Evolutionary conservation across 1,140 invertebrate species (phyloP).

Genomic region (Calephelis virginiensis): DNA sequence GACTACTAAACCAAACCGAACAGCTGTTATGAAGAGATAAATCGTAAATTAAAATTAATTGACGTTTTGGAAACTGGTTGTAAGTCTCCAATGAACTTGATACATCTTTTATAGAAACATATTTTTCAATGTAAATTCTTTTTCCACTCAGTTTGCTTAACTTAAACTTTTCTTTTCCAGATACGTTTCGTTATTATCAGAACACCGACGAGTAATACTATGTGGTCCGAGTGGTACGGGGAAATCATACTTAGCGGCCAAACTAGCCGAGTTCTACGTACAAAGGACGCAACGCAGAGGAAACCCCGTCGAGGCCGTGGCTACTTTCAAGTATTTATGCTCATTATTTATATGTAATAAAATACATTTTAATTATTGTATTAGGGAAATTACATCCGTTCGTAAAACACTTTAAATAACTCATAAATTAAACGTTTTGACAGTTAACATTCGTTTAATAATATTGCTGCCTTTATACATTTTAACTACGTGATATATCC

Average conservation of each 20-base stretch:
- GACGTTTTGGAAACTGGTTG: too few relatives aligned
- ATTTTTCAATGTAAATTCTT: too few relatives aligned
- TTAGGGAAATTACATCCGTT: slow-evolving; percentile 6
- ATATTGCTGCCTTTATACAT: too few relatives aligned
- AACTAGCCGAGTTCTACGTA: slow-evolving; percentile 94
- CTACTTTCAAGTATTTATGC: slow-evolving; percentile 87
- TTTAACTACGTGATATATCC: too few relatives aligned
- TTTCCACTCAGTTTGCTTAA: too few relatives aligned
- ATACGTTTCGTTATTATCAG: slow-evolving; percentile 91
- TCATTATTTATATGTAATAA: neutral
- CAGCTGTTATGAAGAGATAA: too few relatives aligned
- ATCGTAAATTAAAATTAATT: too few relatives aligned
- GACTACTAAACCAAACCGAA: too few relatives aligned
- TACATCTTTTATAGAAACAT: too few relatives aligned
- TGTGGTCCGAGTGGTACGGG: slow-evolving; percentile 98
- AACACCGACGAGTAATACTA: slow-evolving; percentile 95
- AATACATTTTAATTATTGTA: neutral
- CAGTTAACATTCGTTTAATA: neutral
- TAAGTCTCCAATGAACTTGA: too few relatives aligned
- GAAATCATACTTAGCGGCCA: slow-evolving; percentile 97
- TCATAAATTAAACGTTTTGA: neutral
- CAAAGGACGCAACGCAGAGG: slow-evolving; percentile 80
- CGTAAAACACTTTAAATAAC: neutral
- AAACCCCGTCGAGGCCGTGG: slow-evolving; percentile 88
- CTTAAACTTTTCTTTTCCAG: slow-evolving; percentile 47